Conservation (phyloP, 2,797 vertebrate genomes). For the Leptodactylus fallax region DNA sequence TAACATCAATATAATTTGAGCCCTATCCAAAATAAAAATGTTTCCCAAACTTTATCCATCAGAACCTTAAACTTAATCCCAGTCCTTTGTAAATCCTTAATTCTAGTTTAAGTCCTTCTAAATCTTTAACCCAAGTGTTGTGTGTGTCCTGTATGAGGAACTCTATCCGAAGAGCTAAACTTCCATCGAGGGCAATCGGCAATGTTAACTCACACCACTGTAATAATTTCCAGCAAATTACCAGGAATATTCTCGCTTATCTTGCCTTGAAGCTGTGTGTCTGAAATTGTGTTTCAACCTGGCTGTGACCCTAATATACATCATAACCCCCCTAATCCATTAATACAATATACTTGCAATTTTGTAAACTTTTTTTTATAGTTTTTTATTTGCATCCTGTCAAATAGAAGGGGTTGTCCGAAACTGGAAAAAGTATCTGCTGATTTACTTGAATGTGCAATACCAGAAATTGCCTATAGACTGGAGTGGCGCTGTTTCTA, state of each 20-base stretch:
- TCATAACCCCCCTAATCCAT: neutral
- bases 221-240: neutral
- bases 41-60: conserved; percentile 31
- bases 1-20: conserved; percentile 36
- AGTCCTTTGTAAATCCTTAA: conserved; percentile 20
- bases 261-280: conserved; percentile 23
- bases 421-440: neutral
- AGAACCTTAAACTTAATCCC: conserved; percentile 14
- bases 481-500: neutral
- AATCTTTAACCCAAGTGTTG: conserved; percentile 10
- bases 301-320: neutral
- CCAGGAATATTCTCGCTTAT: neutral
- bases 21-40: conserved; percentile 21
- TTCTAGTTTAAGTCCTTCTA: conserved; percentile 21
- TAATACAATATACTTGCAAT: neutral
- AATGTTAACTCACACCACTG: too few species aligned
- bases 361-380: neutral
- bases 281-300: conserved; percentile 17
- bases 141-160: conserved; percentile 8
- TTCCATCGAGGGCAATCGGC: neutral
- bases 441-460: neutral
- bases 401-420: neutral
- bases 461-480: neutral
- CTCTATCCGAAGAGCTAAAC: neutral
- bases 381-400: conserved; percentile 24